Conservation (phyloP, 2,888 invertebrate genomes). For the Drosophila austrosaltans region DNA sequence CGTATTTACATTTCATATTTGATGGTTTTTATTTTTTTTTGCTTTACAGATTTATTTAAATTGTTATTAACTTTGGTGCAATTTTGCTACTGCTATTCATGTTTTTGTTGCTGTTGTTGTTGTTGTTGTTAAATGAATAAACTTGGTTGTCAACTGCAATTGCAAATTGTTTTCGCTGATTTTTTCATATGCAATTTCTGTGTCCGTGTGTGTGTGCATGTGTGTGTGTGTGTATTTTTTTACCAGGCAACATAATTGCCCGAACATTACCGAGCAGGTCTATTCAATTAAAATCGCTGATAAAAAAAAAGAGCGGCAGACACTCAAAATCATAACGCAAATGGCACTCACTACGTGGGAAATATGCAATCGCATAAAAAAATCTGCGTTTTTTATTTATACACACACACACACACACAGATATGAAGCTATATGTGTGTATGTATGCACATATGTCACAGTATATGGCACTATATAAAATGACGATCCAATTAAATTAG, state of each 20-base stretch:
- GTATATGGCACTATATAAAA: conserved; percentile 37
- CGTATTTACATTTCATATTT: conserved; percentile 29
- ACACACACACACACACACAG: conserved; percentile 36
- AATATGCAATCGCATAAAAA: conserved; percentile 18
- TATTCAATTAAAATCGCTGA: conserved; percentile 54
- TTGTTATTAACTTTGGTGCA: conserved; percentile 18
- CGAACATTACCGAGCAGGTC: conserved; percentile 49
- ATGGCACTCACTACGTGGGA: conserved; percentile 37
- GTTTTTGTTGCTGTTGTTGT: conserved; percentile 29
- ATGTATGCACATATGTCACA: conserved; percentile 24
- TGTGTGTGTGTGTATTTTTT: conserved; percentile 31
- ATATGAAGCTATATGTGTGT: conserved; percentile 16
- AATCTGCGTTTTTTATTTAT: background rate
- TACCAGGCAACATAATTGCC: conserved; percentile 52
- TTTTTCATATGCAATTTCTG: conserved; percentile 30
- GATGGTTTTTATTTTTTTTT: conserved; percentile 29
- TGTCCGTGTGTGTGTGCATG: conserved; percentile 8
- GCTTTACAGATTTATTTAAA: conserved; percentile 18
- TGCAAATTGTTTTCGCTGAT: conserved; percentile 43
- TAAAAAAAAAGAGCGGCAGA: conserved; percentile 18
- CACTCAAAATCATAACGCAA: conserved; percentile 38
- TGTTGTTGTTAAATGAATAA: conserved; percentile 44
- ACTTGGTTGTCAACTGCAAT: conserved; percentile 41
- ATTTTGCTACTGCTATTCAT: background rate
- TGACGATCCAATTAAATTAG: conserved; percentile 68